A percentile compares a stretch with the other conserved stretches of the same genome.
Evolutionary conservation across 2,113 vertebrate genomes (phyloP).

Genomic region (Camarhynchus parvulus): DNA sequence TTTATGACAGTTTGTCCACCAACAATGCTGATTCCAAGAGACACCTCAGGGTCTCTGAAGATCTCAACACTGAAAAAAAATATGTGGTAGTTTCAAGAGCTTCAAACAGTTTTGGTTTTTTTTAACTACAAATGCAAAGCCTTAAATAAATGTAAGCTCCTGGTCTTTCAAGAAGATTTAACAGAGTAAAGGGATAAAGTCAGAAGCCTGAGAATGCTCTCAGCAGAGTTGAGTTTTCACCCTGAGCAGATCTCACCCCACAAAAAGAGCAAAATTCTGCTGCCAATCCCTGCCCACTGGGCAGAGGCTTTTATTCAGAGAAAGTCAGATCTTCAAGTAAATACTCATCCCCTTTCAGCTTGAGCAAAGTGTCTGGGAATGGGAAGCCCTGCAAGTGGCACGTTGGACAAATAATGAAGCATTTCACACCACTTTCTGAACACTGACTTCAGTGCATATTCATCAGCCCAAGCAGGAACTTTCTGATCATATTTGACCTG

Average conservation of each 20-base stretch:
- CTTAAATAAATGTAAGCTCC: slow-evolving; percentile 3
- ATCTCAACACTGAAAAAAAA: slow-evolving; percentile 87
- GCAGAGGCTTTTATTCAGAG: background rate
- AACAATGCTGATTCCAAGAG: slow-evolving; percentile 98
- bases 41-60: slow-evolving; percentile 82
- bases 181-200: background rate
- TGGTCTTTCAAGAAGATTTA: slow-evolving; percentile 26
- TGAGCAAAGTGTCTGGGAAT: background rate
- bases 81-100: background rate
- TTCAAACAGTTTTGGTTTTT: slow-evolving; percentile 10
- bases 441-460: background rate
- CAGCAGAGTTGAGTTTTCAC: background rate
- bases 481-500: background rate
- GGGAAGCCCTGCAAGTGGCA: background rate
- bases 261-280: background rate
- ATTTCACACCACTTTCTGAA: background rate
- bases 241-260: background rate
- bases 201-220: background rate
- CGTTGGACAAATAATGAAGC: background rate
- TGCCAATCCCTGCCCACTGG: background rate
- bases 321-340: background rate
- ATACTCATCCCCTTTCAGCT: background rate
- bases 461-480: background rate
- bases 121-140: background rate
- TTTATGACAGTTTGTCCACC: slow-evolving; percentile 93